Base-by-base conservation (phyloP, 1,140 invertebrate genomes). In the Zaprionus lachaisei region DNA sequence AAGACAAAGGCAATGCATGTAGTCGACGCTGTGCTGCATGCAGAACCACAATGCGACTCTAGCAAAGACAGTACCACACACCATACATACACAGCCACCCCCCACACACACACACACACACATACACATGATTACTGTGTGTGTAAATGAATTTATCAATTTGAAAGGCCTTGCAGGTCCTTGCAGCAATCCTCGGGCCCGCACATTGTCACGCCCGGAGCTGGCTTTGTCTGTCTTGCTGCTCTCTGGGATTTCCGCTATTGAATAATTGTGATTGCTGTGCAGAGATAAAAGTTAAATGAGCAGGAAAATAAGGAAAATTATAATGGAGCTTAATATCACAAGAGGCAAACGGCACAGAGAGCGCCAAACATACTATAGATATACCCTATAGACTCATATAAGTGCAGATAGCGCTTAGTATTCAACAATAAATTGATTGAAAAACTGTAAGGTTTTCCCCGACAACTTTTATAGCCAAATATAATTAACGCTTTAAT, bases 241-340 rank as follows among this genome's bases (percentile, higher is more conserved):
- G 26, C 38, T 66, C 57, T 38, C 22, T 57, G 66, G 85, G 83
- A 81, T 80, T 81, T 91, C 86, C 83, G 87, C 83, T 86, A 86
- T 91, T 91, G 82, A 91, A 91, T 91, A 91, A 91, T 91, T 83
- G 80, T 78, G 83, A 91, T 91, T 90, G 86, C 79, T 66, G 76
- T 63, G 76, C 64, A 37, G 51, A 82, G 83, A 91, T 91, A 87
- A 91, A 91, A 76, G 87, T 91, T 91, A 87, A 91, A 91, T 91
- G 87, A 91, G 77, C 87, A 79, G 83, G 87, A 91, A 91, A 91
- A 91, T 91, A 84, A 68, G 74, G 66, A 76, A 75, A 73, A 79
- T 65, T 75, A 79, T 76, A 81, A 70, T 74, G 74, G 54, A 26
- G 57, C 72, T 70, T 44, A 72, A 65, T 57, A 56, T 49, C 64